Base-by-base conservation (phyloP, 2,888 invertebrate genomes). In the Peribatodes rhomboidaria region DNA sequence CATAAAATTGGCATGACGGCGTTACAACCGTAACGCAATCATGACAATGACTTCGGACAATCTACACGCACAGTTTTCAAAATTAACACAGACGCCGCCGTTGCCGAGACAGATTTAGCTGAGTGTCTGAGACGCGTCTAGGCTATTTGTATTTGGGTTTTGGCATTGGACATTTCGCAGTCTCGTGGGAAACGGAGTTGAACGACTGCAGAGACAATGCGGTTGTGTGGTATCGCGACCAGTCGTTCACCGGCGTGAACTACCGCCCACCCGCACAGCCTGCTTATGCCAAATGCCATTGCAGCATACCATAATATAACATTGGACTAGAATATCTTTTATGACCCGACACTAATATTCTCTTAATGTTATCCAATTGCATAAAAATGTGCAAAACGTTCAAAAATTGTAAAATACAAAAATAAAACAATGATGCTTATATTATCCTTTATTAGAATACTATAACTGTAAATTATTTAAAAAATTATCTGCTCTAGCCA, bases 161-260 rank as follows among this genome's bases (percentile, higher is more conserved):
- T 91, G 90, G 90, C 90, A 91, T 89, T 90, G 91, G 88, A 83
- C 86, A 88, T 84, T 89, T 87, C 74, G 84, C 85, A 85, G 87
- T 85, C 87, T 90, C 92, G 92, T 94, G 94, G 93, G 93, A 94
- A 94, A 87, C 88, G 71, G 90, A 90, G 93, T 92, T 92, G 93
- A 93, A 92, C 91, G 92, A 93, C 93, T 92, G 89, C 85, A 81
- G 86, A 88, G 89, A 92, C 92, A 91, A 92, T 91, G 89, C 88
- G 86, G 84, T 83, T 84, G 86, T 85, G 82, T 86, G 82, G 82
- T 84, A 81, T 83, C 84, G 83, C 84, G 81, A 85, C 82, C 82
- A 84, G 84, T 85, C 85, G 86, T 85, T 85, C 84, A 84, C 83
- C 81, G 81, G 74, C 72, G 76, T 71, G 76, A 75, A 76, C 78